A percentile compares a stretch with the other conserved stretches of the same genome.
These are phyloP conservation scores for Rotaria sp. DNA, from an alignment of 2,888 invertebrate genomes.

Conservation along the genomic window DNA sequence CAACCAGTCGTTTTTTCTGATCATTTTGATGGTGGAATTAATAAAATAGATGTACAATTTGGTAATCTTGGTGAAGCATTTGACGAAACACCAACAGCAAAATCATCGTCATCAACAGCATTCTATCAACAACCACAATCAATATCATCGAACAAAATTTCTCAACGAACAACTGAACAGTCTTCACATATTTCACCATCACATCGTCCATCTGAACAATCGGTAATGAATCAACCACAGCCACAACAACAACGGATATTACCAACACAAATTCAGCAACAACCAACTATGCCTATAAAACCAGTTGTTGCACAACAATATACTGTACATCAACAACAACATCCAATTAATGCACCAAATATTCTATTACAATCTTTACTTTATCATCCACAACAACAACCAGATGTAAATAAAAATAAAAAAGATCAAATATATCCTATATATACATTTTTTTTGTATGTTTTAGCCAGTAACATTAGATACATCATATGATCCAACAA, in stretches of 20 bases:
- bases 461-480: not conserved
- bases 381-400: not conserved
- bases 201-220: conserved; percentile 12
- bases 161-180: conserved; percentile 11
- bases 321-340: not conserved
- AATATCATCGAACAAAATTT: not conserved
- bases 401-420: not conserved
- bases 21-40: not conserved
- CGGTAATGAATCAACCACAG: not conserved
- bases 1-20: not conserved
- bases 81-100: not conserved
- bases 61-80: not conserved
- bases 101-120: not conserved
- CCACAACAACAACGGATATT: not conserved
- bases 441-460: not conserved
- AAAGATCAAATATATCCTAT: too few species aligned
- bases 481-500: not conserved
- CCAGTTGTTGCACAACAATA: not conserved
- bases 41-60: conserved; percentile 31
- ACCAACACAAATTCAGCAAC: conserved; percentile 3
- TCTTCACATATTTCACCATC: not conserved
- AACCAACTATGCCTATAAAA: not conserved
- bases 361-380: not conserved
- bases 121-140: not conserved
- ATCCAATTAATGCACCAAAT: not conserved